phyloP scores from a whole-genome alignment of 1,140 invertebrate genomes.

The Panagrolaimus sp. region DNA sequence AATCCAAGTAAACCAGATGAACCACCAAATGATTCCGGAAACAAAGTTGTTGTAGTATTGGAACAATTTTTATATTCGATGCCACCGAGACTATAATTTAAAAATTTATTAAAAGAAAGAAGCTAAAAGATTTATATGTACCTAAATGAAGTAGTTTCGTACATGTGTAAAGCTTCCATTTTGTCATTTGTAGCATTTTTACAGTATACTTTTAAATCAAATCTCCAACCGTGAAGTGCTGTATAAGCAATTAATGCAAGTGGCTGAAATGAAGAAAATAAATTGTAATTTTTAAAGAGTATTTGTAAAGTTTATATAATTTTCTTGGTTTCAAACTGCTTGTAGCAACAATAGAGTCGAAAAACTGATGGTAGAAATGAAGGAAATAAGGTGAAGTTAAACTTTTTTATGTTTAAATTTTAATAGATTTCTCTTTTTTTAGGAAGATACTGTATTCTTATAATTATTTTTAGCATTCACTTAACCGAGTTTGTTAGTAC shows the following conservation, averaged over 20 bases:
- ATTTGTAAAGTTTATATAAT: no score
- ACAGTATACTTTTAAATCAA: slow-evolving; percentile 19
- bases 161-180: neutral
- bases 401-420: no score
- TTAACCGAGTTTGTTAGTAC: no score
- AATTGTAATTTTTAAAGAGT: no score
- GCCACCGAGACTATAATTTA: slow-evolving; percentile 14
- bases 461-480: no score
- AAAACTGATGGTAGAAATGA: no score
- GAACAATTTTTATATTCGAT: slow-evolving; percentile 23
- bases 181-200: neutral
- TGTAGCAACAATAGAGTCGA: no score
- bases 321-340: no score
- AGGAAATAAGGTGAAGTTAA: no score
- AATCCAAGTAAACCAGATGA: slow-evolving; percentile 39
- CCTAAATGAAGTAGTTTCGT: slow-evolving; percentile 9
- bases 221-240: slow-evolving; percentile 35
- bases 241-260: slow-evolving; percentile 39
- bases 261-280: no score
- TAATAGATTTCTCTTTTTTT: no score
- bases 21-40: slow-evolving; percentile 19
- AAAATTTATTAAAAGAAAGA: neutral
- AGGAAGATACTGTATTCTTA: no score
- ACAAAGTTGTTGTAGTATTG: slow-evolving; percentile 12
- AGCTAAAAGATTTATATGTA: slow-evolving; percentile 2